Base-by-base conservation (phyloP, 2,113 vertebrate genomes). In the Paralichthys olivaceus region DNA sequence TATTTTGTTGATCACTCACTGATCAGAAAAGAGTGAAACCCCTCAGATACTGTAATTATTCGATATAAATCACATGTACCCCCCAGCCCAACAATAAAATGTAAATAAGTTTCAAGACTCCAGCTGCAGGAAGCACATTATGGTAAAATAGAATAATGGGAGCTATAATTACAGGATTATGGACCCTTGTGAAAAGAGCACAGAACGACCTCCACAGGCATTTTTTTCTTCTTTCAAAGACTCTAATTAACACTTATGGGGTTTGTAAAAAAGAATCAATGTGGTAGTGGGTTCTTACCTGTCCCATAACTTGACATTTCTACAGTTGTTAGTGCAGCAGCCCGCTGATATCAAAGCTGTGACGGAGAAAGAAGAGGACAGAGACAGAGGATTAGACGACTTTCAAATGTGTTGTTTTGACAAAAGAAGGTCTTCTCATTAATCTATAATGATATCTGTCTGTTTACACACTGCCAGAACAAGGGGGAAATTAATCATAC, bases 251-350 rank as follows among this genome's bases (percentile, higher is more conserved):
- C 74, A 26, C 49, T 65, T 49, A 84, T 49, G 26, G 47, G 37
- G 47, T 51, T 62, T 40, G 32, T 43, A 49, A 20, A 57, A 29
- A 69, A 58, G 60, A 65, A 80, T 68, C 22, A 51, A 1, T 34
- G 45, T 20, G 45, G 15, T 19, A 15, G 45, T 49, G 45, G 51
- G 23, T 22, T 78, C 91, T 93, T 89, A 93, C 92, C 93, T 93
- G 91, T 94, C 94, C 94, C 94, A 95, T 84, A 94, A 85, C 90
- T 94, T 94, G 85, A 94, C 94, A 85, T 93, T 94, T 90, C 94
- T 94, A 88, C 94, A 94, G 91, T 93, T 94, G 91, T 90, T 94
- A 84, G 87, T 93, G 92, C 93, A 94, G 90, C 93, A 94, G 86
- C 94, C 90, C 12, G 93, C 93, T 66, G 93, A 94, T 93, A 94